Evolutionary conservation across 2,888 invertebrate genomes (phyloP).

Genomic region (Drosophila trichaetosa): DNA sequence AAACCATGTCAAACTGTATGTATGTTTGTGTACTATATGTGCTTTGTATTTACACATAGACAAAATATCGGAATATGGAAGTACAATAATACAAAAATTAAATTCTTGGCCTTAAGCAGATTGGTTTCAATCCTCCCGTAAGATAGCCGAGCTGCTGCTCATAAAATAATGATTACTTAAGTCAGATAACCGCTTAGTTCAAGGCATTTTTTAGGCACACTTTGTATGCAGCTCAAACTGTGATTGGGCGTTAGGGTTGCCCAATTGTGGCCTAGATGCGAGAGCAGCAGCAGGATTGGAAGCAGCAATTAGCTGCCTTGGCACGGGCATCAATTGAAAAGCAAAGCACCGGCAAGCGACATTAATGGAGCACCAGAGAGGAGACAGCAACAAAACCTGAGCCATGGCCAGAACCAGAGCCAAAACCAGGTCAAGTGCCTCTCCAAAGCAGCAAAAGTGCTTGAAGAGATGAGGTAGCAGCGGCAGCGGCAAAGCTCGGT

Average conservation of each 20-base stretch:
- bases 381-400: slow-evolving; percentile 10
- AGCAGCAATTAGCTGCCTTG: slow-evolving; percentile 40
- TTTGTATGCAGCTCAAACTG: neutral
- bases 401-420: slow-evolving; percentile 40
- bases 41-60: neutral
- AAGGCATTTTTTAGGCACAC: neutral
- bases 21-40: neutral
- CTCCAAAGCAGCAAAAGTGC: slow-evolving; percentile 49
- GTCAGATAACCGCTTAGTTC: slow-evolving; percentile 20
- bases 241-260: neutral
- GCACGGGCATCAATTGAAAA: slow-evolving; percentile 24
- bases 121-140: neutral
- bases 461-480: slow-evolving; percentile 33
- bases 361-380: slow-evolving; percentile 10
- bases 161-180: neutral
- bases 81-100: neutral
- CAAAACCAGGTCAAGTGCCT: slow-evolving; percentile 71
- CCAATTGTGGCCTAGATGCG: slow-evolving; percentile 4
- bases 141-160: neutral
- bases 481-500: slow-evolving; percentile 10
- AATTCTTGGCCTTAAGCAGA: neutral
- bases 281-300: slow-evolving; percentile 7
- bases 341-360: slow-evolving; percentile 28
- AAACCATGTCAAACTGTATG: slow-evolving; percentile 6
- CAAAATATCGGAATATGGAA: neutral